A percentile compares a stretch with the other conserved stretches of the same genome.
Evolutionary conservation across 2,888 invertebrate species (phyloP).

Genomic region (Aricia artaxerxes): DNA sequence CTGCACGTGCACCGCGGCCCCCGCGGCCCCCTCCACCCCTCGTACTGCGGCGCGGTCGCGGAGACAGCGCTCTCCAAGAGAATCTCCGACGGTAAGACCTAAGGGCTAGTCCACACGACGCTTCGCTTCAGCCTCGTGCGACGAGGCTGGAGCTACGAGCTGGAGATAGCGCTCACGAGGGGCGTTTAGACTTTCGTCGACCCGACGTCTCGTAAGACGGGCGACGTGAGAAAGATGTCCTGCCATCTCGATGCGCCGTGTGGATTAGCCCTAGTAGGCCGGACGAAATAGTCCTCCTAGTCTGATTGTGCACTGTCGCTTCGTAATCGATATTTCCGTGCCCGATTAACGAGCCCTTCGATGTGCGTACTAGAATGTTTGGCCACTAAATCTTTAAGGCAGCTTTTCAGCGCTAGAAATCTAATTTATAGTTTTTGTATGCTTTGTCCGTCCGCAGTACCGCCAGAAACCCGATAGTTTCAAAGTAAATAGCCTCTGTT

Average conservation of each 20-base stretch:
- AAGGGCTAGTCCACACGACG: conserved; percentile 42
- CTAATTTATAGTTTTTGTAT: neutral
- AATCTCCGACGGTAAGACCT: conserved; percentile 90
- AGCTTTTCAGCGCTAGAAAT: conserved; percentile 21
- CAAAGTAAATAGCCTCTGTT: conserved; percentile 17
- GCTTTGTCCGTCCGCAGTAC: conserved; percentile 1
- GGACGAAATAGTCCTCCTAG: conserved; percentile 50
- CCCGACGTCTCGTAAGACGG: neutral
- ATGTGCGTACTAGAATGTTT: conserved; percentile 2
- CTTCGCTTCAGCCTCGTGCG: neutral
- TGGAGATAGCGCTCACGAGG: neutral
- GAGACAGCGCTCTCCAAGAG: conserved; percentile 90
- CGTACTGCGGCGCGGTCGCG: conserved; percentile 89
- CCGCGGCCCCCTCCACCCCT: conserved; percentile 81
- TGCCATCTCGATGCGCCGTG: neutral
- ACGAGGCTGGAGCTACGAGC: neutral
- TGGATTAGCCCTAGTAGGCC: neutral
- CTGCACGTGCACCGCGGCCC: conserved; percentile 70
- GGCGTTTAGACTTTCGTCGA: neutral
- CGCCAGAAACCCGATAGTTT: neutral
- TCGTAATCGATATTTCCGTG: conserved; percentile 10
- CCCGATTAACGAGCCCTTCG: conserved; percentile 23
- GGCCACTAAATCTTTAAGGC: conserved; percentile 4
- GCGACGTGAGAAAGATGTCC: neutral
- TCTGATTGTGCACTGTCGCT: conserved; percentile 62